Evolutionary conservation across 1,140 invertebrate species (phyloP).

Genomic region (Polypedilum pembai): DNA sequence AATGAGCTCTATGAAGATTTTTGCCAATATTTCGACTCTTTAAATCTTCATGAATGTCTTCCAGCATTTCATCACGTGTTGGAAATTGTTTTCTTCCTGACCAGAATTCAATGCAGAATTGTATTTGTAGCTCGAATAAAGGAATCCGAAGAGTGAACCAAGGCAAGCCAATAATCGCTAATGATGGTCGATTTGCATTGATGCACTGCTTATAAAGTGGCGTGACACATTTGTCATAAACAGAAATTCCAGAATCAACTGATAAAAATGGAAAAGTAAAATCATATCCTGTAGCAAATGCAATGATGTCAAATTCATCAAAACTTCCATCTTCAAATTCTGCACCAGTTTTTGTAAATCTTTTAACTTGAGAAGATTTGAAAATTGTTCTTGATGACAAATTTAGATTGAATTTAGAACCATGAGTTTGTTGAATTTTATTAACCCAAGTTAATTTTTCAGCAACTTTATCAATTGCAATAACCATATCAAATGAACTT

Average conservation of each 20-base stretch:
- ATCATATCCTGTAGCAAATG: conserved; percentile 33
- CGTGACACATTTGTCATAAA: conserved; percentile 49
- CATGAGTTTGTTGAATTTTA: not conserved
- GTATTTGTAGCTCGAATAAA: conserved; percentile 56
- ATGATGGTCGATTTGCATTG: conserved; percentile 50
- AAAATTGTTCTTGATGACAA: conserved; percentile 55
- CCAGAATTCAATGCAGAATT: not conserved
- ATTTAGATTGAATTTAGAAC: conserved; percentile 29
- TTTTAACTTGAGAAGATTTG: conserved; percentile 49
- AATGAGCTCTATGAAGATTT: conserved; percentile 57
- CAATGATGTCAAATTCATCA: conserved; percentile 56
- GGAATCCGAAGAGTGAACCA: conserved; percentile 52
- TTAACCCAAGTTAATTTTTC: not conserved
- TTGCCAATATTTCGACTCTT: conserved; percentile 44
- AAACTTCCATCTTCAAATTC: conserved; percentile 51
- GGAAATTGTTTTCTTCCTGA: not conserved
- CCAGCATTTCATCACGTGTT: conserved; percentile 49
- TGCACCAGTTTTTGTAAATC: conserved; percentile 45
- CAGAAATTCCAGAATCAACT: conserved; percentile 32
- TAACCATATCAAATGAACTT: conserved; percentile 57
- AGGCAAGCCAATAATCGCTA: conserved; percentile 55
- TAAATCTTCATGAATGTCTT: conserved; percentile 50
- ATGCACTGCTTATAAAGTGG: conserved; percentile 59
- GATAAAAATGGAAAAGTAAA: conserved; percentile 40
- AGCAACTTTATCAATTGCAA: not conserved